A percentile compares a stretch with the other conserved stretches of the same genome.
Evolutionary conservation across 2,888 invertebrate species (phyloP).

Genomic region (Ophion ventricosus): DNA sequence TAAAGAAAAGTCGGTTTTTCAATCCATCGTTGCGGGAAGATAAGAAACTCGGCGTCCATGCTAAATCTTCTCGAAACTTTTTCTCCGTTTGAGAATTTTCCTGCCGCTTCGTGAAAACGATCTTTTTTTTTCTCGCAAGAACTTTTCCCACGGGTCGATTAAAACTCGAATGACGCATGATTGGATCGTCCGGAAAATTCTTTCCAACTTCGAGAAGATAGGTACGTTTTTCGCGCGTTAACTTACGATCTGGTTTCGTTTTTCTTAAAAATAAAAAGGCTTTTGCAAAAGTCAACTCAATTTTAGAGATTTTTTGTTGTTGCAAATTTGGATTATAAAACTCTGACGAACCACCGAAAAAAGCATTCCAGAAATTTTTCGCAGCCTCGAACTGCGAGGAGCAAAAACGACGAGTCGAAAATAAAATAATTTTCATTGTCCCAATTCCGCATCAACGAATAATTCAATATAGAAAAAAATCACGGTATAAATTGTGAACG

Average conservation of each 20-base stretch:
- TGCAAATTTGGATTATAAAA: no score
- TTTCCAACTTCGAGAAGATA: not conserved
- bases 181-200: not conserved
- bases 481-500: not conserved
- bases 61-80: not conserved
- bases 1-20: not conserved
- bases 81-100: not conserved
- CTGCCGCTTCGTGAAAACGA: not conserved
- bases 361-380: no score
- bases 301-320: not conserved
- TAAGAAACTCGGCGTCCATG: not conserved
- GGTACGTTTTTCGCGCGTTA: not conserved
- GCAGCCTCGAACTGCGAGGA: no score
- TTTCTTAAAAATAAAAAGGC: not conserved
- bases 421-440: not conserved
- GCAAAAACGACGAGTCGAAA: no score
- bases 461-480: not conserved
- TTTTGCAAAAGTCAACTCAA: not conserved
- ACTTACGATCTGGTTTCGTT: not conserved
- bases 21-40: not conserved
- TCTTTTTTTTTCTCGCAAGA: not conserved
- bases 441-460: not conserved
- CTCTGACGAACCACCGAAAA: no score
- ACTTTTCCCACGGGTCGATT: not conserved
- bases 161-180: not conserved